These are phyloP conservation scores for Drosophila lini DNA, from an alignment of 1,140 invertebrate species.

Conservation along the genomic window DNA sequence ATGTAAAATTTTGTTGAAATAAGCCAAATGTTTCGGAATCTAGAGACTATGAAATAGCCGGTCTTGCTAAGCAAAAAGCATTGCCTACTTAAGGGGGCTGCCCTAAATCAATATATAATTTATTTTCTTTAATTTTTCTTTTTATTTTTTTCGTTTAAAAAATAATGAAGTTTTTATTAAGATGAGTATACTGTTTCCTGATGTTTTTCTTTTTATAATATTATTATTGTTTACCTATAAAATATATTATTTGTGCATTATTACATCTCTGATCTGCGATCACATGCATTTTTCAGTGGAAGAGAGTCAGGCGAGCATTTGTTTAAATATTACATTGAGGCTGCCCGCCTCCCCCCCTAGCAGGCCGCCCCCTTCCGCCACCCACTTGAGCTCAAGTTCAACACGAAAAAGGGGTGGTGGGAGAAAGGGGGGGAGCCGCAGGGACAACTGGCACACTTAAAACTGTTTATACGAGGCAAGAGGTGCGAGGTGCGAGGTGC, in stretches of 20 bases:
- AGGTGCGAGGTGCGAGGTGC: constrained; percentile 31
- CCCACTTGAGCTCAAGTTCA: constrained; percentile 56
- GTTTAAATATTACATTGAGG: constrained; percentile 49
- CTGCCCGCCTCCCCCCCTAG: constrained; percentile 1
- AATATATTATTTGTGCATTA: not conserved
- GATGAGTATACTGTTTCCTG: too few relatives aligned
- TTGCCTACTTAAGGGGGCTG: not conserved
- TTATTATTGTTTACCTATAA: not conserved
- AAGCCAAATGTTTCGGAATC: too few relatives aligned
- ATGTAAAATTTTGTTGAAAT: not conserved
- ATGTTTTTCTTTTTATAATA: not conserved
- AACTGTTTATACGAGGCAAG: constrained; percentile 18
- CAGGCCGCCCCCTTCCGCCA: not conserved
- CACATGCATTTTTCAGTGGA: constrained; percentile 54
- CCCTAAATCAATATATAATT: not conserved
- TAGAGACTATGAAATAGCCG: not conserved
- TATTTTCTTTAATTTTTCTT: not conserved
- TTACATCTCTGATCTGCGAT: constrained; percentile 10
- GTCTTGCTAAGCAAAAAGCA: not conserved
- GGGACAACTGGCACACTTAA: constrained; percentile 52
- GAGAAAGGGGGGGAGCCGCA: not conserved
- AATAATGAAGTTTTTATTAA: too few relatives aligned
- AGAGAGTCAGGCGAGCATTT: constrained; percentile 48
- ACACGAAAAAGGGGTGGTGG: not conserved
- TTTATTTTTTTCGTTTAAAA: too few relatives aligned